A percentile compares a stretch with the other conserved stretches of the same genome.
Conservation (phyloP, 2,888 invertebrate species). For the Harpalus rufipes region DNA sequence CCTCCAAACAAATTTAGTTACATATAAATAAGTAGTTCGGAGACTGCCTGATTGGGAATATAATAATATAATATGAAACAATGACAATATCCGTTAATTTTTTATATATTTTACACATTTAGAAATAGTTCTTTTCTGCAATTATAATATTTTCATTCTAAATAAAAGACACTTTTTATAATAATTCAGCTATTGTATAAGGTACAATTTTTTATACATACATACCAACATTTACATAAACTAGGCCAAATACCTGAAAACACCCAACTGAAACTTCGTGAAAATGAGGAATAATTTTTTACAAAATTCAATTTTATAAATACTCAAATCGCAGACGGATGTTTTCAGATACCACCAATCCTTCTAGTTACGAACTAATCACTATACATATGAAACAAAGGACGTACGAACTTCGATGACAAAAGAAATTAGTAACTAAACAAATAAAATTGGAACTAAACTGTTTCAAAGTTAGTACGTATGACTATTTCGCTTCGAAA, state of each 20-base stretch:
- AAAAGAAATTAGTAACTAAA: constrained; percentile 59
- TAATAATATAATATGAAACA: constrained; percentile 8
- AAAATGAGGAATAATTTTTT: constrained; percentile 35
- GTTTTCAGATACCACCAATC: constrained; percentile 56
- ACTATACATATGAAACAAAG: constrained; percentile 66
- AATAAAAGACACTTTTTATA: constrained; percentile 75
- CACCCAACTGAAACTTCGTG: constrained; percentile 39
- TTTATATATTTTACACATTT: constrained; percentile 77
- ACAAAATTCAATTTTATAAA: constrained; percentile 35
- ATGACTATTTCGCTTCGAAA: constrained; percentile 59
- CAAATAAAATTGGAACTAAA: constrained; percentile 53
- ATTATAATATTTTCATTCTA: constrained; percentile 76
- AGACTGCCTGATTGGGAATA: not conserved
- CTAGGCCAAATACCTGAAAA: constrained; percentile 54
- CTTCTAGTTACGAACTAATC: constrained; percentile 63
- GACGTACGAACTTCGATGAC: constrained; percentile 63
- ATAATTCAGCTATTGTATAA: constrained; percentile 67
- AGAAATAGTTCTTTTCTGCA: constrained; percentile 76
- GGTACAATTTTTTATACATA: constrained; percentile 67
- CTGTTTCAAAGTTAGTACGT: constrained; percentile 66
- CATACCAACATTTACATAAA: constrained; percentile 67
- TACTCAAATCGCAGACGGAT: constrained; percentile 22
- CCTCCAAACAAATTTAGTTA: no score
- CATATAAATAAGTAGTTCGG: no score
- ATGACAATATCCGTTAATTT: constrained; percentile 69